A percentile compares a stretch with the other conserved stretches of the same genome.
phyloP scores from a whole-genome alignment of 2,113 vertebrate species.

The Meriones unguiculatus region DNA sequence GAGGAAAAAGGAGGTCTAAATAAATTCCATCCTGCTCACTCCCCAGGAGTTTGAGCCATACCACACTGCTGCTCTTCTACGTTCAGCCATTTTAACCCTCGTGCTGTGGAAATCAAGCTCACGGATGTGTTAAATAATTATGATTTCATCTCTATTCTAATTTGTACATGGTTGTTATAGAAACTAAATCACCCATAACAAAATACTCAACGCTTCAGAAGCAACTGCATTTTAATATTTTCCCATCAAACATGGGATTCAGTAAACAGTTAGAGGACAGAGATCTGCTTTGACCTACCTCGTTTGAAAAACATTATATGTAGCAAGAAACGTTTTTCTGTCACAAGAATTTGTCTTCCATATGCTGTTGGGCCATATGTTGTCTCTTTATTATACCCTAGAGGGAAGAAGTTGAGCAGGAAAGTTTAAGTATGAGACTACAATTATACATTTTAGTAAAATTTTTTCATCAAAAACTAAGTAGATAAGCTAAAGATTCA shows the following conservation, averaged over 20 bases:
- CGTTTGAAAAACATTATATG: constrained; percentile 75
- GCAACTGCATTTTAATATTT: constrained; percentile 60
- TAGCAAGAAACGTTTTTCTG: constrained; percentile 76
- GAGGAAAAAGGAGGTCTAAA: not conserved
- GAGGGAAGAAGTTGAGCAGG: constrained; percentile 62
- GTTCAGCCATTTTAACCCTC: not conserved
- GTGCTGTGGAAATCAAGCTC: not conserved
- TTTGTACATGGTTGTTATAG: constrained; percentile 9
- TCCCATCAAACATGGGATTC: constrained; percentile 52
- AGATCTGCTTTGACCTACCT: constrained; percentile 73
- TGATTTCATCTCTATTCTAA: constrained; percentile 62
- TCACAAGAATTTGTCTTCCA: constrained; percentile 76
- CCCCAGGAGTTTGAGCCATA: not conserved
- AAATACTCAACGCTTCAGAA: constrained; percentile 59
- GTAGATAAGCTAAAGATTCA: constrained; percentile 63
- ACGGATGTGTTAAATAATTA: constrained; percentile 36
- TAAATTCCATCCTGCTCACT: not conserved
- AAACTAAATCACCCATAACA: constrained; percentile 54
- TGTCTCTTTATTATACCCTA: constrained; percentile 76
- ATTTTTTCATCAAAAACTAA: constrained; percentile 59
- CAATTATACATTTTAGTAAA: constrained; percentile 59
- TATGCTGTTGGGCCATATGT: constrained; percentile 59
- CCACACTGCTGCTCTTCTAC: not conserved
- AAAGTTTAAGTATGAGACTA: constrained; percentile 69
- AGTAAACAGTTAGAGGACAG: constrained; percentile 65